Conservation (phyloP, 2,113 vertebrate genomes). For the Zapornia atra region DNA sequence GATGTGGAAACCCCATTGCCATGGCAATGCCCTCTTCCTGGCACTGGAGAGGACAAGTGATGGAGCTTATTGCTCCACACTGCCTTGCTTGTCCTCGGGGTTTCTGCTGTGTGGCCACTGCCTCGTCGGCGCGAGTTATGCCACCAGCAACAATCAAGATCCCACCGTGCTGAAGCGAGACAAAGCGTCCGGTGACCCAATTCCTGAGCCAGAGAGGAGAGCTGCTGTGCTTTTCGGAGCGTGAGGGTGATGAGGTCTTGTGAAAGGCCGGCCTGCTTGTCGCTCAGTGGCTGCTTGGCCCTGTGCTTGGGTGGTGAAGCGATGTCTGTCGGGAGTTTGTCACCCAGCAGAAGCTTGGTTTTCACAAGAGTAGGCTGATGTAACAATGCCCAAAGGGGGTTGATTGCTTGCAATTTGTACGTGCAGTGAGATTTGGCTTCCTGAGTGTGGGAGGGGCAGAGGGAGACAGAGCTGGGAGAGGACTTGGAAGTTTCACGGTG, state of each 20-base stretch:
- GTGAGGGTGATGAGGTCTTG: background rate
- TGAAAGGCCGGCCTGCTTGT: background rate
- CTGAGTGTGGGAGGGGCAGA: background rate
- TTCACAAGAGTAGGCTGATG: background rate
- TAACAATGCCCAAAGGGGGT: background rate
- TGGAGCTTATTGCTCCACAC: fast-evolving
- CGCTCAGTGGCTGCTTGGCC: background rate
- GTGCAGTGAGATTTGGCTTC: background rate
- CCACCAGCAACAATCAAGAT: background rate
- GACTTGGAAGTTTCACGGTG: background rate
- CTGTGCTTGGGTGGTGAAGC: background rate
- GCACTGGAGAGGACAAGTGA: background rate
- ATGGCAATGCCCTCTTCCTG: background rate
- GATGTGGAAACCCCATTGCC: background rate
- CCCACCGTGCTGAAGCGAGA: fast-evolving
- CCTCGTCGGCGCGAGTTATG: background rate
- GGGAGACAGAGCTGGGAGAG: background rate
- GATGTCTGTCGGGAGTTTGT: background rate
- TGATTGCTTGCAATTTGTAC: background rate
- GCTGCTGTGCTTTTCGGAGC: background rate
- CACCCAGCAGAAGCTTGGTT: background rate
- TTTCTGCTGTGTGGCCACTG: background rate
- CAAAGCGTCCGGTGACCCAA: slow-evolving; percentile 16
- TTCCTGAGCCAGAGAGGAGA: background rate
- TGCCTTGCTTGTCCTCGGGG: background rate